Evolutionary conservation across 2,888 invertebrate genomes (phyloP).

Genomic region (Pyrochroa serraticornis): DNA sequence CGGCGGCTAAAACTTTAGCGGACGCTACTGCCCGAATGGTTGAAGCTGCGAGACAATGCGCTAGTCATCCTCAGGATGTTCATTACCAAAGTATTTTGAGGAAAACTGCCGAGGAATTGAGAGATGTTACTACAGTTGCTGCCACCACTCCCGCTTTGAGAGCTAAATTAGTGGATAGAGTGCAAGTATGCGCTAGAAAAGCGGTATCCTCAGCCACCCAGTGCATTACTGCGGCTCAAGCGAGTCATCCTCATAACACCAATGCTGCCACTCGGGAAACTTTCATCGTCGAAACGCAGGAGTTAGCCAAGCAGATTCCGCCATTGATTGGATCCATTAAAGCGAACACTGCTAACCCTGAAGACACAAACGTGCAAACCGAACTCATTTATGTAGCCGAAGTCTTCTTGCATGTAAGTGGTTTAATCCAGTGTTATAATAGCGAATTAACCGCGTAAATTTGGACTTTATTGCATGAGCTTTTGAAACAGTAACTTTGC

Average conservation of each 20-base stretch:
- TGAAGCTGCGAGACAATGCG: conserved; percentile 93
- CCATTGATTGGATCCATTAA: conserved; percentile 80
- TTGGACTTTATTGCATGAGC: too few relatives aligned
- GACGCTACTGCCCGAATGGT: conserved; percentile 98
- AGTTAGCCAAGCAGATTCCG: conserved; percentile 80
- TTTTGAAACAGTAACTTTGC: too few relatives aligned
- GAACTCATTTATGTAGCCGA: conserved; percentile 84
- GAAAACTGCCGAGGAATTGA: conserved; percentile 90
- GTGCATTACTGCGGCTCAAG: conserved; percentile 86
- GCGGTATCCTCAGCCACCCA: conserved; percentile 90
- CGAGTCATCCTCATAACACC: conserved; percentile 76
- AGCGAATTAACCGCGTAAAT: not conserved
- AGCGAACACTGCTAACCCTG: conserved; percentile 70
- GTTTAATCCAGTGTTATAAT: not conserved
- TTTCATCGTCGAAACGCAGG: conserved; percentile 74
- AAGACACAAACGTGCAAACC: conserved; percentile 77
- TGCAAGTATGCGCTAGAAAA: conserved; percentile 77
- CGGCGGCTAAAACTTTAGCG: conserved; percentile 92
- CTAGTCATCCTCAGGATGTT: conserved; percentile 81
- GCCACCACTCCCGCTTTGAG: conserved; percentile 77
- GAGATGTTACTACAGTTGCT: conserved; percentile 87
- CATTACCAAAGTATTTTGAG: conserved; percentile 83
- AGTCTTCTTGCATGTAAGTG: conserved; percentile 76
- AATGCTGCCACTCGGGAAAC: conserved; percentile 74
- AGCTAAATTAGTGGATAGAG: conserved; percentile 71